Evolutionary conservation across 2,888 invertebrate species (phyloP).

Genomic region (Acanthosoma haemorrhoidale): DNA sequence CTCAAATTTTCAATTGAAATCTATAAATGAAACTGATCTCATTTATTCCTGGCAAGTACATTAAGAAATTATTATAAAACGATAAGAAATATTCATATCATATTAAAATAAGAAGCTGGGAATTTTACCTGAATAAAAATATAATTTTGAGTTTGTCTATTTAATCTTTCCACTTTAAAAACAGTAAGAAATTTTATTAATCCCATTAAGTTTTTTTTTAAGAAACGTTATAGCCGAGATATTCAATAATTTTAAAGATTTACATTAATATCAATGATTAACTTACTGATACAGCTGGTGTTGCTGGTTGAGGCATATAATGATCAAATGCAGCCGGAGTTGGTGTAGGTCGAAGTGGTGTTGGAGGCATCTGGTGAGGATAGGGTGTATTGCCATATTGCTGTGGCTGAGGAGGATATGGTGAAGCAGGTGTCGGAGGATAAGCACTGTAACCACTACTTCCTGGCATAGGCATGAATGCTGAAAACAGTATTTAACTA

Average conservation of each 20-base stretch:
- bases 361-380: conserved; percentile 26
- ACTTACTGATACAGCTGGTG: conserved; percentile 31
- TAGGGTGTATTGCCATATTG: conserved; percentile 34
- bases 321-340: not conserved
- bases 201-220: too few relatives aligned
- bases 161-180: too few relatives aligned
- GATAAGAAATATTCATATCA: not conserved
- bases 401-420: conserved; percentile 43
- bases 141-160: too few relatives aligned
- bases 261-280: not conserved
- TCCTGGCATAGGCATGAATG: conserved; percentile 48
- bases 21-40: too few relatives aligned
- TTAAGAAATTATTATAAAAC: not conserved
- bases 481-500: conserved; percentile 25
- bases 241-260: not conserved
- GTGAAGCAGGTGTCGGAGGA: conserved; percentile 32
- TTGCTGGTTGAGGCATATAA: conserved; percentile 13
- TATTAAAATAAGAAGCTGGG: not conserved
- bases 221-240: too few relatives aligned
- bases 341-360: conserved; percentile 19
- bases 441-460: conserved; percentile 38
- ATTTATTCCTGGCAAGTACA: too few relatives aligned
- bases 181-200: too few relatives aligned
- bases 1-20: too few relatives aligned
- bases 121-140: not conserved